Evolutionary conservation across 92 coral and sea anemone genomes (phyloP), one percentile per base, ranked within the genome.

Genomic region (Epizoanthus scotinus): DNA sequence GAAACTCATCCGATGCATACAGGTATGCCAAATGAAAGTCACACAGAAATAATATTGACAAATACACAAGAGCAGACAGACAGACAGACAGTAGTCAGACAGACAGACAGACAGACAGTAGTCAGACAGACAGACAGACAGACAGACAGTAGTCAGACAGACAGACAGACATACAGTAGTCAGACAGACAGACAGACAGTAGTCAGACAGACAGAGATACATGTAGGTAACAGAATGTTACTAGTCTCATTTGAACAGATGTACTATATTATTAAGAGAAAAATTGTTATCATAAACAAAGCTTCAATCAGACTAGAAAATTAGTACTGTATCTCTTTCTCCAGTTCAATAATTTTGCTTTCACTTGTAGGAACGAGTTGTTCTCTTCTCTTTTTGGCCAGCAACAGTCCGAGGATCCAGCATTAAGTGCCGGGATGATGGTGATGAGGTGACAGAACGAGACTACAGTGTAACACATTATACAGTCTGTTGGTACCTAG

Each of bases 331-430:
- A n/a, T 24, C 19, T 54, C 40, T 49, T 25, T 18, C 54, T 19
- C 22, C 63, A 15, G 22, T 57, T 29, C 26, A 27, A 13, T 24
- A 57, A 14, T 29, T 50, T 31, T 58, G 2, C 18, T 36, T 71
- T 26, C 68, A 75, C 13, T 63, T 13, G 55, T 86, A 94, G 98
- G 83, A 94, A 94, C 84, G 98, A 94, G 71, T 71, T 94, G 56
- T 94, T 92, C 83, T 90, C 93, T 13, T 94, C 98, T 13, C 86
- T 94, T 12, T 94, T 94, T 90, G 98, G 97, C 14, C 84, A 91
- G 65, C 87, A 85, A 56, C 94, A 90, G 77, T 58, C 67, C 17
- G 89, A 78, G 72, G 85, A 94, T 13, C 9, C 54, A 0, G 74
- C 83, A 59, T 62, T 63, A 13, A 80, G 69, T 26, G n/a, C n/a